Percentiles rank a stretch among this genome's conserved stretches.
Evolutionary conservation across 2,797 vertebrate species (phyloP).

Genomic region (Spinus pinus): DNA sequence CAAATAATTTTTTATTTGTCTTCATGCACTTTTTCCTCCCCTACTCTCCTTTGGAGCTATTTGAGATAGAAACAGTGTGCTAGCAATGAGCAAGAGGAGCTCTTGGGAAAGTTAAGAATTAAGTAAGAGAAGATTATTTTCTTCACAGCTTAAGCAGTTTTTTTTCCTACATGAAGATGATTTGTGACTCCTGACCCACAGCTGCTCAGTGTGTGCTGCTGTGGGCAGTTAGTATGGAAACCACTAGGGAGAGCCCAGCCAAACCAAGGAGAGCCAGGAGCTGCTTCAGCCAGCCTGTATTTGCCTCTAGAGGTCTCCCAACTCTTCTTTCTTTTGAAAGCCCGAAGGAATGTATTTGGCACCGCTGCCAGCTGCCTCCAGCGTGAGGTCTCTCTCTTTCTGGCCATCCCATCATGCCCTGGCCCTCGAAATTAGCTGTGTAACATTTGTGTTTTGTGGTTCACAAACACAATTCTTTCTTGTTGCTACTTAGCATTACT

Average conservation of each 20-base stretch:
- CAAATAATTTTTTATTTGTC: neutral
- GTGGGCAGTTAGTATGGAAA: neutral
- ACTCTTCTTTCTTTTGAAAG: neutral
- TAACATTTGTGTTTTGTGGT: neutral
- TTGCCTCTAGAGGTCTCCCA: slow-evolving; percentile 42
- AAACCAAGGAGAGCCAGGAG: neutral
- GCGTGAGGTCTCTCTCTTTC: neutral
- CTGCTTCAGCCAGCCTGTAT: neutral
- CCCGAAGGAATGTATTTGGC: rapidly evolving
- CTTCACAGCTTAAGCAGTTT: neutral
- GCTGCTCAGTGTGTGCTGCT: neutral
- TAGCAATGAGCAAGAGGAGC: neutral
- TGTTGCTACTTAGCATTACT: neutral
- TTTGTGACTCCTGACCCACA: neutral
- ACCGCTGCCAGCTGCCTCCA: neutral
- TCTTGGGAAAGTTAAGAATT: neutral
- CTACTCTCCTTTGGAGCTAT: neutral
- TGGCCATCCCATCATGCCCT: neutral
- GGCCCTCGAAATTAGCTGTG: neutral
- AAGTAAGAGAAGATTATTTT: neutral
- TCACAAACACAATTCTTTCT: neutral
- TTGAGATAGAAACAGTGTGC: neutral
- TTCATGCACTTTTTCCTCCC: neutral
- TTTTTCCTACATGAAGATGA: neutral
- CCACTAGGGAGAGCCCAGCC: neutral